Evolutionary conservation across 2,797 vertebrate species (phyloP).

Genomic region (Morus bassanus): DNA sequence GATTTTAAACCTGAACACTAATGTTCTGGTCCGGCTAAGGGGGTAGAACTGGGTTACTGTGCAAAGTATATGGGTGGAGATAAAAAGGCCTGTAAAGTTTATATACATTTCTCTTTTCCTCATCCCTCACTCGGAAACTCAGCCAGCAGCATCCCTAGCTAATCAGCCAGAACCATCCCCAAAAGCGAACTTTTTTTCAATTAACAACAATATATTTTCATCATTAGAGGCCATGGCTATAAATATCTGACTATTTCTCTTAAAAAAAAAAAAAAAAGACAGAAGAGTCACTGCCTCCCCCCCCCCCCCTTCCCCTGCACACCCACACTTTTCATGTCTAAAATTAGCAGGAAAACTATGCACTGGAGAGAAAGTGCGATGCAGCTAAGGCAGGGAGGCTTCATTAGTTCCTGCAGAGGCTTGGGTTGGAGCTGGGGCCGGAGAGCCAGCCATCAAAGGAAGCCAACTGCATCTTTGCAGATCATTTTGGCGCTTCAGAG

Average conservation of each 20-base stretch:
- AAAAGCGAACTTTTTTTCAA: neutral
- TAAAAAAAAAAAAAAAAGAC: neutral
- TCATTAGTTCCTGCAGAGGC: constrained; percentile 38
- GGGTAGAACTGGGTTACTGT: neutral
- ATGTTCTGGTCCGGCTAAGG: neutral
- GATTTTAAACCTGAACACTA: neutral
- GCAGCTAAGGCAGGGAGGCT: constrained; percentile 32
- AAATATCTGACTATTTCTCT: constrained; percentile 19
- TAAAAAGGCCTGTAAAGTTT: constrained; percentile 53
- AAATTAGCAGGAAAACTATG: constrained; percentile 48
- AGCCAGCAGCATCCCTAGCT: constrained; percentile 25
- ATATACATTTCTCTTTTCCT: constrained; percentile 16
- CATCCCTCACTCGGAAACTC: constrained; percentile 12
- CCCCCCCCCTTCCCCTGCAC: neutral
- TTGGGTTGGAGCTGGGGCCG: constrained; percentile 26
- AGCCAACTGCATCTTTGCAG: constrained; percentile 45
- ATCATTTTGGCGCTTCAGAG: constrained; percentile 59
- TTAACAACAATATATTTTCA: constrained; percentile 23
- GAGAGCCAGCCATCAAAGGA: constrained; percentile 3
- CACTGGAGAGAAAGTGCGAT: constrained; percentile 38
- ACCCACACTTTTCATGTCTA: constrained; percentile 18
- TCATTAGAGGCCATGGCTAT: constrained; percentile 27
- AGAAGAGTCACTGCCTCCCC: neutral
- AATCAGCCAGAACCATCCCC: constrained; percentile 24
- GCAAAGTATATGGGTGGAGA: constrained; percentile 7